These are phyloP conservation scores for Pelobates cultripes DNA, from an alignment of 2,797 vertebrate genomes.

Conservation along the genomic window DNA sequence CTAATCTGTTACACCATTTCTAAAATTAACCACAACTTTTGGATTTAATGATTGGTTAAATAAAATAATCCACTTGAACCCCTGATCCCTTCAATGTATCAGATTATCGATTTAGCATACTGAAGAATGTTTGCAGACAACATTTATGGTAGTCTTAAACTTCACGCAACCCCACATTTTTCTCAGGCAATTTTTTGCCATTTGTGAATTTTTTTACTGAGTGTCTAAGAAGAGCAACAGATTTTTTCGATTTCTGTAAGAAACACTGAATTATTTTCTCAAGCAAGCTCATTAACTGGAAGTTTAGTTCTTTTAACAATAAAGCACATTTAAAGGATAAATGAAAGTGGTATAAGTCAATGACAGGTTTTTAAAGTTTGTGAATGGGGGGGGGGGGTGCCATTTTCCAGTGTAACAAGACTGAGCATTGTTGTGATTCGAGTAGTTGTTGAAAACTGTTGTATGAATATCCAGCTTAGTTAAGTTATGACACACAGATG, in stretches of 20 bases:
- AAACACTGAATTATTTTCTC: neutral
- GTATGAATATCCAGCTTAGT: neutral
- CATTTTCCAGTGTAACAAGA: no score
- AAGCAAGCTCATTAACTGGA: no score
- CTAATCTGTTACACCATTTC: slow-evolving; percentile 22
- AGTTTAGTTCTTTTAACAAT: no score
- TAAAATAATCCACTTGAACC: slow-evolving; percentile 1
- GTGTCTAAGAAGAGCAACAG: slow-evolving; percentile 4
- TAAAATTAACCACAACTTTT: slow-evolving; percentile 4
- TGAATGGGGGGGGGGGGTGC: no score
- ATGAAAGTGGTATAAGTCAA: no score
- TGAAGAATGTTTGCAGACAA: slow-evolving; percentile 22
- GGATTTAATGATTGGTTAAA: slow-evolving; percentile 5
- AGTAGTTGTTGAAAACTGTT: neutral
- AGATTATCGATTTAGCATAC: slow-evolving; percentile 13
- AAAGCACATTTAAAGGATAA: no score
- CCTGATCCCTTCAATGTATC: slow-evolving; percentile 16
- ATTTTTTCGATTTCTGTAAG: neutral
- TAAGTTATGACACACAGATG: slow-evolving; percentile 11
- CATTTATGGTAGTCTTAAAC: slow-evolving; percentile 8
- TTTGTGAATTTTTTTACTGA: slow-evolving; percentile 1
- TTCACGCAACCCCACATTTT: neutral
- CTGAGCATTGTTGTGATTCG: neutral
- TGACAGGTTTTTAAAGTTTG: no score
- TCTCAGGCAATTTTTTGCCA: neutral